Percentiles rank a stretch among this genome's conserved stretches.
These are phyloP conservation scores for Rhaphigaster nebulosa DNA, from an alignment of 2,888 invertebrate genomes.

Conservation along the genomic window DNA sequence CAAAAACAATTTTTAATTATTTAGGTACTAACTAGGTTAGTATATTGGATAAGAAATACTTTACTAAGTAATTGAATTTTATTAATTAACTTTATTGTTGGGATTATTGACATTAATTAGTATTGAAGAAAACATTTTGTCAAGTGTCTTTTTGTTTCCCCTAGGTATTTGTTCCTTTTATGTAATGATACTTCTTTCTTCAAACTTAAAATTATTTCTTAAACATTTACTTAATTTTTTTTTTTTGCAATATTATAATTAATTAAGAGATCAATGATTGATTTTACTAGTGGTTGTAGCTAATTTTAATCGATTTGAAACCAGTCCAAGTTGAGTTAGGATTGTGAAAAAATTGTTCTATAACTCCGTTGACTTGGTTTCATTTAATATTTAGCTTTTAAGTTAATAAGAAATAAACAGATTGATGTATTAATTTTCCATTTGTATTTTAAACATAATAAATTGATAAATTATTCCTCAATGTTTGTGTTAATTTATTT, in stretches of 20 bases:
- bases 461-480: constrained; percentile 34
- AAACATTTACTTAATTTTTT: neutral
- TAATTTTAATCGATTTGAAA: constrained; percentile 32
- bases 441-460: constrained; percentile 30
- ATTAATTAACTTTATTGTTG: neutral
- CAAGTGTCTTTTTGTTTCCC: constrained; percentile 34
- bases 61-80: neutral
- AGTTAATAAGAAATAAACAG: constrained; percentile 4
- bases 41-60: neutral
- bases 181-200: neutral
- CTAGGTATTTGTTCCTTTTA: constrained; percentile 2
- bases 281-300: constrained; percentile 24
- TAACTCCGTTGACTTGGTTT: neutral
- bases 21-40: neutral
- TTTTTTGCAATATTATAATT: neutral
- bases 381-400: constrained; percentile 45
- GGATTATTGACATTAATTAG: neutral
- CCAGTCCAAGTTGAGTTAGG: neutral
- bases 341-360: neutral
- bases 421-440: constrained; percentile 45
- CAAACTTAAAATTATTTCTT: neutral
- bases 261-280: neutral
- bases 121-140: neutral
- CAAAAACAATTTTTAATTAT: neutral
- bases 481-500: constrained; percentile 1